Base-by-base conservation (phyloP, 2,797 vertebrate genomes). In the Periparus ater region DNA sequence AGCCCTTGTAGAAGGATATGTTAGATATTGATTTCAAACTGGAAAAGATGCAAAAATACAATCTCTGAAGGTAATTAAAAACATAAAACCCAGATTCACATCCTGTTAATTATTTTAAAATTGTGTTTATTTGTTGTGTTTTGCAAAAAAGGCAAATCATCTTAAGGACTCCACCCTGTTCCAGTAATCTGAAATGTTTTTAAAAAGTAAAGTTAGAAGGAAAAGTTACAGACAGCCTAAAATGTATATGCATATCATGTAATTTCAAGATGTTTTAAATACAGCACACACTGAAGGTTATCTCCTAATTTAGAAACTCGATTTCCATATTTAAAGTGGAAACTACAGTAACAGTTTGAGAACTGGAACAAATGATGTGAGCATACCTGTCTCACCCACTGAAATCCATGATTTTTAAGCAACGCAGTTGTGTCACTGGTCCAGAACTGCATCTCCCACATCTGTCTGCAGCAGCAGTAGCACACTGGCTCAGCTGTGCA, bases 181-280 rank as follows among this genome's bases (percentile, higher is more conserved):
- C 29, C 26, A 55, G 40, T 86, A 78, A 79, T 63, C 50, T 70
- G 29, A 90, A 90, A 67, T 44, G 45, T 66, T 68, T 79, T 30
- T 66, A 45, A 79, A 74, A 61, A 74, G 14, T 91, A 75, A 93
- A 94, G 50, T 86, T 88, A 86, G 80, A 90, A 93, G 32, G 38
- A 38, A 21, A 51, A 73, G 47, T 71, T 93, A 65, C 54, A 77
- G 74, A 48, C 75, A 80, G n/a, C 30, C 84, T 91, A 63, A 92
- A 88, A 84, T 71, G 74, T 91, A 51, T 74, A 79, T 65, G 45
- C 36, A 68, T 74, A 45, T 91, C 72, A 20, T 93, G 47, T 92
- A 85, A 95, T 95, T 96, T 95, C 22, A 77, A 85, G 75, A 45
- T 17, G 7, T 58, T 96, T 91, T 91, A 96, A 95, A 73, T 82